phyloP scores from a whole-genome alignment of 1,140 invertebrate genomes.

The Danaus plexippus region DNA sequence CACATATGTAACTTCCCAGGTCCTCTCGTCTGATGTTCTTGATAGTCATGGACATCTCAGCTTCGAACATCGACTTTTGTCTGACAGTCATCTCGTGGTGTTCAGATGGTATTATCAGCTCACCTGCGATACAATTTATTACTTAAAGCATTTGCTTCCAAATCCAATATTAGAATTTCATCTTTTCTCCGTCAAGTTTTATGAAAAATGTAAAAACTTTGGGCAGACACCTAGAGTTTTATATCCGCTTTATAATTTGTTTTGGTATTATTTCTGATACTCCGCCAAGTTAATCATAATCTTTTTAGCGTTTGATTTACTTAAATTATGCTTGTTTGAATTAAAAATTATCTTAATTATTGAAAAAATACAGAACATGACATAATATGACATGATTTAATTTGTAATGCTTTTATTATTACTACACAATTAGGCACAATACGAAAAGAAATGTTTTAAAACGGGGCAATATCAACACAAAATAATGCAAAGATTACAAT shows the following conservation, averaged over 20 bases:
- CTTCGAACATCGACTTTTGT: constrained; percentile 85
- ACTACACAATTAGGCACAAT: no score
- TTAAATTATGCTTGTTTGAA: no score
- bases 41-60: constrained; percentile 88
- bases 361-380: no score
- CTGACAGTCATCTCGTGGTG: constrained; percentile 85
- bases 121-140: constrained; percentile 74
- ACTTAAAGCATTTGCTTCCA: constrained; percentile 60
- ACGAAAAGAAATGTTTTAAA: not conserved
- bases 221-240: constrained; percentile 64
- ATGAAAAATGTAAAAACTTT: constrained; percentile 70
- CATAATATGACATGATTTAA: no score
- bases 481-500: not conserved
- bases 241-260: constrained; percentile 67
- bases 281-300: constrained; percentile 33
- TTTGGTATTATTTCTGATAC: constrained; percentile 55
- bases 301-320: constrained; percentile 12
- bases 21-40: constrained; percentile 85
- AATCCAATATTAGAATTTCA: constrained; percentile 70
- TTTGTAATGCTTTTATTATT: no score
- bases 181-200: constrained; percentile 59
- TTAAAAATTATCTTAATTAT: no score
- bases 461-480: constrained; percentile 2
- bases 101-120: constrained; percentile 85
- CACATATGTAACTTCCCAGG: constrained; percentile 89